Percentiles rank a stretch among this genome's conserved stretches.
Conservation (phyloP, 92 coral and sea anemone genomes). For the Phenganax stokvisi region DNA sequence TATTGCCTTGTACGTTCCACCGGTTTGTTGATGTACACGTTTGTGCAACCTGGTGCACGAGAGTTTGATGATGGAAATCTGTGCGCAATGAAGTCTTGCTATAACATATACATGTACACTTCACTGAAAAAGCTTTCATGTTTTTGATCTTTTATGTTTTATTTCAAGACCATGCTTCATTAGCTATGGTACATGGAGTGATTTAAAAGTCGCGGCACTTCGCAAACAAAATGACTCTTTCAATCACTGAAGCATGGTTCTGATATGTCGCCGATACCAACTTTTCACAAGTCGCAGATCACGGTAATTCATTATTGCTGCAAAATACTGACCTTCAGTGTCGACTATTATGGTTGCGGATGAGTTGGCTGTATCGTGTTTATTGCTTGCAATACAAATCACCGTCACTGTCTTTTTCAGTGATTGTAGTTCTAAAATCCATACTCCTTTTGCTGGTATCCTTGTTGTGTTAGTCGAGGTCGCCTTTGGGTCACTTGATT, state of each 20-base stretch:
- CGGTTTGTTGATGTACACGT: too few relatives aligned
- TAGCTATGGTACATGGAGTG: too few relatives aligned
- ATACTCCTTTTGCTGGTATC: not conserved
- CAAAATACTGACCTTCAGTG: not conserved
- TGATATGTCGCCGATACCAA: not conserved
- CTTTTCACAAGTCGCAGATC: too few relatives aligned
- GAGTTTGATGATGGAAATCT: too few relatives aligned
- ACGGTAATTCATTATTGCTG: not conserved
- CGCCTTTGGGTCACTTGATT: not conserved
- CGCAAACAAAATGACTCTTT: not conserved
- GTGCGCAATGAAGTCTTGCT: too few relatives aligned
- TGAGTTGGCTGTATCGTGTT: conserved; percentile 2
- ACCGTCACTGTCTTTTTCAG: conserved; percentile 5
- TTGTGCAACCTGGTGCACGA: too few relatives aligned
- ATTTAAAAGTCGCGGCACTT: not conserved
- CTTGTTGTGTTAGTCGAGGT: not conserved
- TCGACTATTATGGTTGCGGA: not conserved
- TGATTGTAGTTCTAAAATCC: not conserved
- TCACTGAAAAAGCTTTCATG: too few relatives aligned
- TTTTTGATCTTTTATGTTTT: too few relatives aligned
- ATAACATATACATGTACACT: too few relatives aligned
- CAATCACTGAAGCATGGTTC: not conserved
- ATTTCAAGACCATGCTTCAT: too few relatives aligned
- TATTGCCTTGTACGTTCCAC: too few relatives aligned
- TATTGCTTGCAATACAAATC: conserved; percentile 25